Percentiles rank a stretch among this genome's conserved stretches.
phyloP scores from a whole-genome alignment of 2,797 vertebrate species.

The Trachurus trachurus region DNA sequence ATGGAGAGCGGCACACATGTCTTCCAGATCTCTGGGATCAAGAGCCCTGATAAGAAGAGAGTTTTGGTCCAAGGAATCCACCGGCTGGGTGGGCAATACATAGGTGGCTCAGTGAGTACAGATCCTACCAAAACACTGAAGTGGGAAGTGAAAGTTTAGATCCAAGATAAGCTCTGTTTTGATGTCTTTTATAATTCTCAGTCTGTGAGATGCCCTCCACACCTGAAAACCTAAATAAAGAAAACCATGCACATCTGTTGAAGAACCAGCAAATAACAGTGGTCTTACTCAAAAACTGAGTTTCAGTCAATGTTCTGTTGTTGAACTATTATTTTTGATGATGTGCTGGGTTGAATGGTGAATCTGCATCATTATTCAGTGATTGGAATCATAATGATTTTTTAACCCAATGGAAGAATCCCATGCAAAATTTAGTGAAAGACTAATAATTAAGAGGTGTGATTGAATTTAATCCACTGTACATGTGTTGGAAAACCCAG shows the following conservation, averaged over 20 bases:
- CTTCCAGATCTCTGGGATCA: slow-evolving; percentile 83
- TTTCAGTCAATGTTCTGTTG: neutral
- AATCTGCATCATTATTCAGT: neutral
- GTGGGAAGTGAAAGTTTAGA: neutral
- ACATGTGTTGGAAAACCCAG: neutral
- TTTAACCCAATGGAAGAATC: neutral
- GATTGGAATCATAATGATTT: neutral
- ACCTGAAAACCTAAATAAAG: neutral
- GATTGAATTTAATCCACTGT: neutral
- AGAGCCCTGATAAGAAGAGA: slow-evolving; percentile 74
- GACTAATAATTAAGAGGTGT: neutral
- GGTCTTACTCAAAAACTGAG: neutral
- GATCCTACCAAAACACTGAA: neutral
- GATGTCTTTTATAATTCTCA: neutral
- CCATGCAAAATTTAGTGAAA: neutral
- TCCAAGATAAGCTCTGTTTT: too few relatives aligned
- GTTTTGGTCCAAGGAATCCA: slow-evolving; percentile 78
- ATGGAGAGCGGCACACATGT: slow-evolving; percentile 73
- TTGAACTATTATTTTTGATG: neutral
- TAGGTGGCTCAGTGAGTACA: slow-evolving; percentile 85
- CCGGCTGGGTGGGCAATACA: slow-evolving; percentile 80
- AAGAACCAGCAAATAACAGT: neutral
- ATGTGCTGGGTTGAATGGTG: neutral
- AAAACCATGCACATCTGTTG: too few relatives aligned
- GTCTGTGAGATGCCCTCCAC: neutral